Evolutionary conservation across 2,797 vertebrate species (phyloP).

Genomic region (Luscinia luscinia): DNA sequence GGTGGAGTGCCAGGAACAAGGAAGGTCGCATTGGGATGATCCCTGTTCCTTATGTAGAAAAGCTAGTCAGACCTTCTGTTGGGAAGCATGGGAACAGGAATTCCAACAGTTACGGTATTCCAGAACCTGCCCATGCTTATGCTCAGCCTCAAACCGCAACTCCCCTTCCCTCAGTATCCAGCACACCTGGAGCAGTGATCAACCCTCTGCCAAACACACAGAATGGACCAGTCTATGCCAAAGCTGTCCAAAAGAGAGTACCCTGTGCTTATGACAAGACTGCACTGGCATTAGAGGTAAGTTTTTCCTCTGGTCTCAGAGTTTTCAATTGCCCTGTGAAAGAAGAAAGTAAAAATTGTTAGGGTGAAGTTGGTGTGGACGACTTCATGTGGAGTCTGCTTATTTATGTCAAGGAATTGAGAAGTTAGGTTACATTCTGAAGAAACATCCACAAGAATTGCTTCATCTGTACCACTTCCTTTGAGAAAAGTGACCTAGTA

Average conservation of each 20-base stretch:
- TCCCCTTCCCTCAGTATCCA: constrained; percentile 83
- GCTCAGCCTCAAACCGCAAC: constrained; percentile 95
- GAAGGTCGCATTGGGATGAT: constrained; percentile 97
- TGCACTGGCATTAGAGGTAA: constrained; percentile 95
- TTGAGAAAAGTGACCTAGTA: not conserved
- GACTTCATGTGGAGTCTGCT: not conserved
- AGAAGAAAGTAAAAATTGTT: not conserved
- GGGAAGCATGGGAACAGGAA: constrained; percentile 89
- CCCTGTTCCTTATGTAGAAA: constrained; percentile 97
- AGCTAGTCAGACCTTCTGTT: constrained; percentile 86
- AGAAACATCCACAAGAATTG: constrained; percentile 40
- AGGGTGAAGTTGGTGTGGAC: not conserved
- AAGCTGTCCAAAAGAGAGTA: constrained; percentile 97
- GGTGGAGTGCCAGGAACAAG: constrained; percentile 98
- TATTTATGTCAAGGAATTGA: not conserved
- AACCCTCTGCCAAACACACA: constrained; percentile 90
- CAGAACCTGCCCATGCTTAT: constrained; percentile 95
- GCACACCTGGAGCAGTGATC: constrained; percentile 87
- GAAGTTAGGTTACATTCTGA: not conserved
- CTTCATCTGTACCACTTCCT: constrained; percentile 55
- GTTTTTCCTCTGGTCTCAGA: not conserved
- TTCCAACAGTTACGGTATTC: constrained; percentile 98
- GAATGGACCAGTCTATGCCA: constrained; percentile 96
- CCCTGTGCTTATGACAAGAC: constrained; percentile 99
- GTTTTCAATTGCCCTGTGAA: not conserved